Percentiles rank a stretch among this genome's conserved stretches.
These are phyloP conservation scores for Ophioninae sp. DNA, from an alignment of 2,888 invertebrate species.

Conservation along the genomic window DNA sequence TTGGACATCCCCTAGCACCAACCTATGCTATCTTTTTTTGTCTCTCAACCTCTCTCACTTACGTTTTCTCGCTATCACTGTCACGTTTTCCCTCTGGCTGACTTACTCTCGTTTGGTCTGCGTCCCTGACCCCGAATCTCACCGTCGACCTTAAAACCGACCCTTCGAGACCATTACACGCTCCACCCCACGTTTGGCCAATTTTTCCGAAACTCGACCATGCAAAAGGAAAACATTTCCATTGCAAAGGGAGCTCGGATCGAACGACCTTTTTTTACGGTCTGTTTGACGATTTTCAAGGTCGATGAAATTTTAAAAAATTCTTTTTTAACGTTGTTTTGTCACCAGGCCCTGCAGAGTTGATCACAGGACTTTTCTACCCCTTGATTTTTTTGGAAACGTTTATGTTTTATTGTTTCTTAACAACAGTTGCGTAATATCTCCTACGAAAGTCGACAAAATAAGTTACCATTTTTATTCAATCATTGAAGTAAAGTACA, in stretches of 20 bases:
- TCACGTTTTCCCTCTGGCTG: background rate
- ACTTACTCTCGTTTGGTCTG: conserved; percentile 15
- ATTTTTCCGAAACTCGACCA: conserved; percentile 19
- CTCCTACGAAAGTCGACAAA: no score
- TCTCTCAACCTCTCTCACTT: background rate
- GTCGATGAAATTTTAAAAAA: background rate
- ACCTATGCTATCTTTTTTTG: background rate
- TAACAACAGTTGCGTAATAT: no score
- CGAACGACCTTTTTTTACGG: background rate
- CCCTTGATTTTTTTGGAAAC: no score
- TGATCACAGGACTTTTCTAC: background rate
- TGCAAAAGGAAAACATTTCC: conserved; percentile 5
- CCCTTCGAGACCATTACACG: background rate
- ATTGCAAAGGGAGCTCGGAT: conserved; percentile 1
- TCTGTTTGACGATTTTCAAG: background rate
- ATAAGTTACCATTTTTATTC: no score
- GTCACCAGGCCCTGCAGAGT: background rate
- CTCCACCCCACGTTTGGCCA: conserved; percentile 15
- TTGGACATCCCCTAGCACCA: conserved; percentile 20
- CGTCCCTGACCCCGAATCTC: conserved; percentile 53
- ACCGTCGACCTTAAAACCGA: conserved; percentile 29
- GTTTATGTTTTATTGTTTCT: no score
- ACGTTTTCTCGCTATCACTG: background rate
- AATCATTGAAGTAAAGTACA: no score
- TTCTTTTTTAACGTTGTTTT: background rate